Base-by-base conservation (phyloP, 2,888 invertebrate genomes). In the Crocallis elinguaria region DNA sequence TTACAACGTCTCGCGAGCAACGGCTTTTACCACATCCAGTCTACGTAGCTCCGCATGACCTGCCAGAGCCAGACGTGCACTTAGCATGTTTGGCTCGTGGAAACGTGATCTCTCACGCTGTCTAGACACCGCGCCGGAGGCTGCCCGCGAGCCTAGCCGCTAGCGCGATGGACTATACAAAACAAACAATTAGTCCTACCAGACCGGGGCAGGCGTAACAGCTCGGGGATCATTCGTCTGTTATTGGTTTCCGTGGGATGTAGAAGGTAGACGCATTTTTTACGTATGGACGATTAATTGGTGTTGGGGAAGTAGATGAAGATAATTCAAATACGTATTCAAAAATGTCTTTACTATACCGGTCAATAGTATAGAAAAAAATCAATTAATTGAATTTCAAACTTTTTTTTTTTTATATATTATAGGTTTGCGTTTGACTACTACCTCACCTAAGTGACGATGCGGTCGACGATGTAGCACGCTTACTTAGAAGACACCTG, bases 21-120 rank as follows among this genome's bases (percentile, higher is more conserved):
- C n/a, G n/a, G n/a, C n/a, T n/a, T 17, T 38, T 37, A 7, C 49
- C 72, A 59, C 62, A 71, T 76, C 75, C 53, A 73, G 59, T 50
- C 61, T 61, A 66, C 65, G 62, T 69, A 69, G 63, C 60, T 73
- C 64, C 52, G 48, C 50, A 69, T 66, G 59, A 70, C 71, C 72
- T 73, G 70, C 74, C 67, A 69, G 59, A 62, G 84, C 80, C 84
- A 86, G 86, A 87, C 88, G 78, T 82, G 86, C 87, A 88, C 86
- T 88, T 85, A 88, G 83, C 85, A 80, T 85, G 87, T 79, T 80
- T 85, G 83, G 71, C 77, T 79, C 81, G 77, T 82, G 84, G 88
- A 86, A 88, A 88, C 88, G 85, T 86, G 88, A 89, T 86, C 86
- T 80, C 81, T 79, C 85, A 84, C 81, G 80, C 78, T 82, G 80